These are phyloP conservation scores for Pipistrellus kuhlii DNA, from an alignment of 2,797 vertebrate species.

Conservation along the genomic window DNA sequence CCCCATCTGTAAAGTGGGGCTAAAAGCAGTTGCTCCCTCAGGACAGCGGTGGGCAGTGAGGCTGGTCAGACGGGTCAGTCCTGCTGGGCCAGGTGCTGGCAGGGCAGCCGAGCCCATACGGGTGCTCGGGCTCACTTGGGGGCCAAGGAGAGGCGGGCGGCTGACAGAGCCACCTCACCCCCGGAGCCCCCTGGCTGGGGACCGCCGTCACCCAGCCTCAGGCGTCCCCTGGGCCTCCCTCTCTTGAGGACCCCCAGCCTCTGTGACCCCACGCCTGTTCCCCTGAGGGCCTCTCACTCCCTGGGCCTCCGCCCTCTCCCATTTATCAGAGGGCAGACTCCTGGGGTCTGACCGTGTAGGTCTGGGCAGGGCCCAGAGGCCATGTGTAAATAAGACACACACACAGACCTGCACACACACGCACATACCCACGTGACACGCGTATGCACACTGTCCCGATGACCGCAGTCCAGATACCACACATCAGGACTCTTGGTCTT, in stretches of 20 bases:
- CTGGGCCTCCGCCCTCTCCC: background rate
- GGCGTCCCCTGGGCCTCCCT: background rate
- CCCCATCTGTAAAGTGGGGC: background rate
- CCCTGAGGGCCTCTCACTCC: background rate
- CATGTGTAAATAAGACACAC: background rate
- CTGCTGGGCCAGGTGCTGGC: rapidly evolving
- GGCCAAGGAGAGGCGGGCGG: background rate
- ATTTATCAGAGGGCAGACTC: background rate
- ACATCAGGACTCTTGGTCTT: background rate
- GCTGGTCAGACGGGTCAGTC: too few relatives aligned
- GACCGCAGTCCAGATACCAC: too few relatives aligned
- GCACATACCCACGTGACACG: background rate
- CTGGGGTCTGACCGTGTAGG: background rate
- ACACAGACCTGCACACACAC: background rate
- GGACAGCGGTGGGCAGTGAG: background rate
- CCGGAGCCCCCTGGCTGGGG: background rate
- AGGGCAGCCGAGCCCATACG: background rate
- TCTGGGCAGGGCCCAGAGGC: background rate
- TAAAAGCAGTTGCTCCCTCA: background rate
- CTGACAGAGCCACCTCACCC: background rate
- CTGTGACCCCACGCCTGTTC: background rate
- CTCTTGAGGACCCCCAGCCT: background rate
- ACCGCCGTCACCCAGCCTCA: background rate
- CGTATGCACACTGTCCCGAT: background rate
- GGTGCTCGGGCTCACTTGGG: background rate